Conservation (phyloP, 1,140 invertebrate genomes). For the Spodoptera frugiperda region DNA sequence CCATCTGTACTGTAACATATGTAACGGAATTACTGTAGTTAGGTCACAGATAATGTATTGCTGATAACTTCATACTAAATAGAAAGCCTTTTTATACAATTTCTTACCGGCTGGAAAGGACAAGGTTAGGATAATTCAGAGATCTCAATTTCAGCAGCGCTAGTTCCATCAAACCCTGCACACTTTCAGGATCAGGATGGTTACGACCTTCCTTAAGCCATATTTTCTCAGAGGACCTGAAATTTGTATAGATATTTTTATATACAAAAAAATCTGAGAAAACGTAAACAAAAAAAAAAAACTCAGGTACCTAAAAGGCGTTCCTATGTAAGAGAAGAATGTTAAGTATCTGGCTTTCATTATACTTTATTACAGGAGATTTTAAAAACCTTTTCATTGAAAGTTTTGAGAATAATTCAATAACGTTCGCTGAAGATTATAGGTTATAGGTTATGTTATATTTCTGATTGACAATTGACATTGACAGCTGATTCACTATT, state of each 20-base stretch:
- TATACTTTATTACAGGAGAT: constrained; percentile 3
- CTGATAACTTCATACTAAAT: too few species aligned
- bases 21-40: not conserved
- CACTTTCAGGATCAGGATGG: constrained; percentile 85
- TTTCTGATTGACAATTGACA: too few species aligned
- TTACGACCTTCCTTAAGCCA: constrained; percentile 72
- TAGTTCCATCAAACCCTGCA: constrained; percentile 89
- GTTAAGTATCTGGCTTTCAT: constrained; percentile 88
- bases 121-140: constrained; percentile 82
- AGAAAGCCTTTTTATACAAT: not conserved
- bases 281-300: too few species aligned
- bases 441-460: not conserved
- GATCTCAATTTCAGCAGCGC: constrained; percentile 84
- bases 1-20: constrained; percentile 88
- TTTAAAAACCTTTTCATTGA: constrained; percentile 15
- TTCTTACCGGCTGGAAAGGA: constrained; percentile 89
- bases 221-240: constrained; percentile 76
- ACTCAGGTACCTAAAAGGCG: constrained; percentile 88
- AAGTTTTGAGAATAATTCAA: not conserved
- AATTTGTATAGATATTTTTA: constrained; percentile 9
- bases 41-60: not conserved
- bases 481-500: too few species aligned
- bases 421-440: not conserved
- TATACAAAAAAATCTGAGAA: constrained; percentile 38
- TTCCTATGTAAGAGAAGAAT: constrained; percentile 88